Conservation (phyloP, 2,888 invertebrate genomes). For the Craniophora ligustri region DNA sequence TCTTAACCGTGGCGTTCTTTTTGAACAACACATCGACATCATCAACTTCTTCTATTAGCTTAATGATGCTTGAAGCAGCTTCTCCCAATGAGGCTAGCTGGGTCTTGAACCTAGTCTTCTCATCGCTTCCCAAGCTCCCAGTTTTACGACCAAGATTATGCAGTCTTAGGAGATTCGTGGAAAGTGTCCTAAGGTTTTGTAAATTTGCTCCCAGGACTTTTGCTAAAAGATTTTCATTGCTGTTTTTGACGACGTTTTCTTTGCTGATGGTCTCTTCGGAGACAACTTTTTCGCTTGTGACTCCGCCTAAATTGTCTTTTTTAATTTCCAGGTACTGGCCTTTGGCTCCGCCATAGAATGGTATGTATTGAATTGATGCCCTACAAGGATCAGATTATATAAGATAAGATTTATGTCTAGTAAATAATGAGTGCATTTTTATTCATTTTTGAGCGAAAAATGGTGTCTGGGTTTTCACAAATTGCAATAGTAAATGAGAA, state of each 20-base stretch:
- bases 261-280: slow-evolving; percentile 80
- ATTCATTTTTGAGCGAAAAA: neutral
- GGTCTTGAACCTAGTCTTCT: slow-evolving; percentile 88
- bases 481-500: too few relatives aligned
- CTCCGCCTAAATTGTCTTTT: slow-evolving; percentile 84
- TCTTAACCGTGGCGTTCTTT: slow-evolving; percentile 71
- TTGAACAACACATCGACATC: slow-evolving; percentile 82
- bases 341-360: slow-evolving; percentile 92
- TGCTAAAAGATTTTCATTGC: slow-evolving; percentile 76
- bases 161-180: slow-evolving; percentile 88
- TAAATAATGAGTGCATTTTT: neutral
- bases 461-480: too few relatives aligned
- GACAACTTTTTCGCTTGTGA: slow-evolving; percentile 83
- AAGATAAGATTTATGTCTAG: too few relatives aligned
- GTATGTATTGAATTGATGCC: slow-evolving; percentile 80
- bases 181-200: slow-evolving; percentile 87
- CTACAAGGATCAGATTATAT: slow-evolving; percentile 56
- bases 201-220: slow-evolving; percentile 87
- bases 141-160: slow-evolving; percentile 89
- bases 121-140: slow-evolving; percentile 85
- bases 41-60: slow-evolving; percentile 86
- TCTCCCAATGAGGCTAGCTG: slow-evolving; percentile 88
- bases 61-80: slow-evolving; percentile 88
- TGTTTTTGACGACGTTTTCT: slow-evolving; percentile 77
- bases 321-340: slow-evolving; percentile 91